Evolutionary conservation across 2,113 vertebrate species (phyloP).

Genomic region (Octodon degus): DNA sequence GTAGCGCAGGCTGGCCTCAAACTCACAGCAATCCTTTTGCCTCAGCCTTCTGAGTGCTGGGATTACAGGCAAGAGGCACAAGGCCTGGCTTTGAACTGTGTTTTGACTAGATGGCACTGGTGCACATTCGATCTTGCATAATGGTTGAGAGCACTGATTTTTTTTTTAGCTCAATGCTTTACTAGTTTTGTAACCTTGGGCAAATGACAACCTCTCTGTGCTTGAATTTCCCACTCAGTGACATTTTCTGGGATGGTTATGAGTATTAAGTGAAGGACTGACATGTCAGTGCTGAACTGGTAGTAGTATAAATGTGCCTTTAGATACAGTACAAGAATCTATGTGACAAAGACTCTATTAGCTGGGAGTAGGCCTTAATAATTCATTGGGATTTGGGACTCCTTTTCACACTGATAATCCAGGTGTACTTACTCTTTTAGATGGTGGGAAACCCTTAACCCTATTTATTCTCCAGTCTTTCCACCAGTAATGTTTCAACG

Average conservation of each 20-base stretch:
- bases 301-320: neutral
- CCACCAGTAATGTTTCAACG: neutral
- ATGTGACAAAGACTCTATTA: neutral
- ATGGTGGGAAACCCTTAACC: neutral
- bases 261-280: neutral
- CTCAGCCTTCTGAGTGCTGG: neutral
- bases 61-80: neutral
- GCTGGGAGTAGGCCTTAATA: neutral
- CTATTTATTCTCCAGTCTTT: neutral
- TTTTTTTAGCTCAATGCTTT: neutral
- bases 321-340: neutral
- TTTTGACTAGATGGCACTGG: neutral
- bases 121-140: neutral
- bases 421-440: neutral
- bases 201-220: neutral
- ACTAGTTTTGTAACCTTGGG: neutral
- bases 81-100: neutral
- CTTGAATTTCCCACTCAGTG: slow-evolving; percentile 30
- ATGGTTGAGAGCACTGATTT: neutral
- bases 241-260: neutral
- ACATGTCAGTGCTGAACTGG: neutral
- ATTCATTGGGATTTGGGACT: neutral
- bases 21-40: neutral
- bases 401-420: neutral
- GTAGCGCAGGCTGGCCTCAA: neutral